phyloP scores from a whole-genome alignment of 2,797 vertebrate genomes.

The Hypotaenidia philippensis region DNA sequence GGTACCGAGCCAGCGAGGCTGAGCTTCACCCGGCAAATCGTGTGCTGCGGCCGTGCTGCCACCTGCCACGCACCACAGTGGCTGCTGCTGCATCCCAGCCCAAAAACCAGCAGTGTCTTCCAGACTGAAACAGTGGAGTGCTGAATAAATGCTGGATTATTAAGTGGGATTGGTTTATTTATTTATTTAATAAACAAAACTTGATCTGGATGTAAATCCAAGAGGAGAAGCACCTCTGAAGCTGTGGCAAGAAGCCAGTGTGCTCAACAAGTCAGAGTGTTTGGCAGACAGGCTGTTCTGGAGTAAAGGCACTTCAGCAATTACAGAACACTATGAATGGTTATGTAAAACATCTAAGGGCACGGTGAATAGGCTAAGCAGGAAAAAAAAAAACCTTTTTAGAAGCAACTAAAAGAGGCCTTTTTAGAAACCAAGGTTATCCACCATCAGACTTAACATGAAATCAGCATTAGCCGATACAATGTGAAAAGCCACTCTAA shows the following conservation, averaged over 20 bases:
- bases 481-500: background rate
- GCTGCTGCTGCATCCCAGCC: background rate
- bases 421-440: background rate
- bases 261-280: background rate
- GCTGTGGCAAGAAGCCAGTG: background rate
- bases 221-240: background rate
- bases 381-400: background rate
- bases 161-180: background rate
- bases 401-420: background rate
- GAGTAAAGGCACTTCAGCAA: slow-evolving; percentile 22
- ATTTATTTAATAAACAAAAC: background rate
- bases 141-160: background rate
- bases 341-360: background rate
- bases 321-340: background rate
- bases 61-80: fast-evolving
- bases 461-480: background rate
- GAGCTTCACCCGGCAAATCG: background rate
- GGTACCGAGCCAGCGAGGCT: background rate
- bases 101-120: background rate
- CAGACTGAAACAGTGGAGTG: background rate
- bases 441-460: background rate
- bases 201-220: background rate
- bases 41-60: background rate
- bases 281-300: background rate
- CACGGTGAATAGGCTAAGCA: background rate